Evolutionary conservation across 2,113 vertebrate genomes (phyloP), one percentile per base, ranked within the genome.

Genomic region (Chaetops frenatus): DNA sequence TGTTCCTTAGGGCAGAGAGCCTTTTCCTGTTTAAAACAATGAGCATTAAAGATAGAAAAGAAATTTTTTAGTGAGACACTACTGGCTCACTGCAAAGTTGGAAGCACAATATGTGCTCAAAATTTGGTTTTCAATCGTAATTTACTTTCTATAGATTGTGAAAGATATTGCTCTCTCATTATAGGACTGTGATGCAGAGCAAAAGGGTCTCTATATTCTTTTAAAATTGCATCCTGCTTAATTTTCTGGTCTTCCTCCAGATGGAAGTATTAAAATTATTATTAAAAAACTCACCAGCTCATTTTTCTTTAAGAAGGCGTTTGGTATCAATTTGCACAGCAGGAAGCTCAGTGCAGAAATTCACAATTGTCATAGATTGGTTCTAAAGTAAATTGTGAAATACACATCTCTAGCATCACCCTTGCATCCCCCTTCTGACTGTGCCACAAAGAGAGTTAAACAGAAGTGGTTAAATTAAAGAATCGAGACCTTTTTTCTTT

Each of bases 101-200:
- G 74, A 93, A 90, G 82, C 23, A 69, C 50, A 90, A 83, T 91
- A 58, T 44, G 28, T 91, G 74, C 57, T 85, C 71, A 88, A 73
- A 87, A 93, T 85, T 94, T 57, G 35, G 62, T 91, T 96, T 96
- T 81, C 85, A 88, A 92, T 86, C 3, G 76, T 95, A 93, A 95
- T 88, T 92, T 83, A 33, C 33, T 95, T 95, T 95, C 95, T 81
- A 88, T 95, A 94, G 96, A 92, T 88, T 82, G 67, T 67, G 72
- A 74, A 96, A 88, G 87, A 74, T 93, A 82, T 70, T 93, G 80
- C 88, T 88, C 58, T 80, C 85, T 60, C 66, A 38, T 94, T 92
- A 87, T 92, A 65, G 42, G 66, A 38, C 44, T 14, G 27, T 57
- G 87, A 94, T 19, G 57, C 84, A 88, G 93, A 90, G 72, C 64